Evolutionary conservation across 2,113 vertebrate species (phyloP), one percentile per base, ranked within the genome.

Genomic region (Propithecus coquereli): DNA sequence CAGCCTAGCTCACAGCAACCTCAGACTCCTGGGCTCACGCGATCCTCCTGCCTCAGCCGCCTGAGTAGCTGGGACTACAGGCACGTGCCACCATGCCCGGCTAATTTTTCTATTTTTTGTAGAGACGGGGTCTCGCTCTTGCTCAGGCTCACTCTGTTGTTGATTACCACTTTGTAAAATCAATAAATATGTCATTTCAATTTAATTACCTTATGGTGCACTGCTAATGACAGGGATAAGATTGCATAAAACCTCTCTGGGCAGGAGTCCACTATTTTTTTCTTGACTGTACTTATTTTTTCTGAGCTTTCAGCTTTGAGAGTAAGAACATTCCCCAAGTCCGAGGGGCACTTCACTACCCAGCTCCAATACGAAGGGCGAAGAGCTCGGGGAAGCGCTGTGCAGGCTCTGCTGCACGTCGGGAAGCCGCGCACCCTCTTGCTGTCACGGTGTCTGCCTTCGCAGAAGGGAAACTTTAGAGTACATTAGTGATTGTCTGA

Each of bases 341-440:
- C 17, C 45, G 77, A 87, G 45, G 93, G 81, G 54, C 92, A 94
- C 37, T 16, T 84, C 76, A 93, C 34, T 23, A 74, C 90, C 91
- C 65, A 65, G 82, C 52, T 97, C 96, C 97, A 97, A 96, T 54
- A 96, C 80, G 84, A 97, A 97, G 96, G 73, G 70, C 73, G 32
- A 80, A 77, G 63, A 76, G 81, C 40, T 32, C 12, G 45, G 57
- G 23, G 50, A 45, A 57, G 66, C 25, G 4, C n/a, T 13, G 27
- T 13, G 9, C n/a, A 0, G 3, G 59, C 3, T 68, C 50, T 50
- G 40, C 82, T 22, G n/a, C 9, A 20, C 5, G 37, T n/a, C 73
- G 11, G 27, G 52, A 20, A 90, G 57, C 32, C 20, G 20, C n/a
- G 37, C 32, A 32, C 6, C 45, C 10, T 43, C 47, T 68, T 16